These are phyloP conservation scores for Thymelicus lineola DNA, from an alignment of 2,888 invertebrate species.

Conservation along the genomic window DNA sequence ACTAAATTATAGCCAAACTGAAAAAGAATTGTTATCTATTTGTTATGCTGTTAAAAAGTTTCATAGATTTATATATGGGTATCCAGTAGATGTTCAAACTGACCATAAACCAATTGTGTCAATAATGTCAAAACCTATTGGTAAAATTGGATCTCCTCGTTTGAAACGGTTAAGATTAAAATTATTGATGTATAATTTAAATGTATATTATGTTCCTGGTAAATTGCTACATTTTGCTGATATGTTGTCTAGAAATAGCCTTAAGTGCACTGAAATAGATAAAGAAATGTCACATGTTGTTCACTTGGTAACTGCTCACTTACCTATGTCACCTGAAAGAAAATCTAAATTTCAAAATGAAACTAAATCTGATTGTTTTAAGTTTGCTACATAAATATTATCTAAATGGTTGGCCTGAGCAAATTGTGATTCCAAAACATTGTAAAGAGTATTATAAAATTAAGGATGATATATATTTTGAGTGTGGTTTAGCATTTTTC, in stretches of 20 bases:
- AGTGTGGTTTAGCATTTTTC: too few relatives aligned
- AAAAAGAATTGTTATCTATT: not conserved
- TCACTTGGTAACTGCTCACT: too few relatives aligned
- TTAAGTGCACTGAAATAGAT: not conserved
- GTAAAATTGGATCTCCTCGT: not conserved
- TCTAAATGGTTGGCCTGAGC: too few relatives aligned
- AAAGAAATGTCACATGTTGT: too few relatives aligned
- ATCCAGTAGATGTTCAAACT: not conserved
- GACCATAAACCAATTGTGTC: not conserved
- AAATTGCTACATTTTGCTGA: not conserved
- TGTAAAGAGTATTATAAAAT: not conserved
- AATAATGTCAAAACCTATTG: not conserved
- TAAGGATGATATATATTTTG: conserved; percentile 3
- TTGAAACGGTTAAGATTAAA: not conserved
- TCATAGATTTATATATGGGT: not conserved
- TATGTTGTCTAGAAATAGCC: not conserved
- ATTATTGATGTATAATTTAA: not conserved
- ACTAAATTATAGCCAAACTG: not conserved
- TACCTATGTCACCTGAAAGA: not conserved
- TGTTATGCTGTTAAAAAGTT: not conserved
- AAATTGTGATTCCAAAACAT: not conserved
- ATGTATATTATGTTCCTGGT: not conserved
- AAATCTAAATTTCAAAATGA: not conserved
- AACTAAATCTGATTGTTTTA: not conserved
- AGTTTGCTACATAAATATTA: too few relatives aligned